Evolutionary conservation across 2,888 invertebrate genomes (phyloP), one percentile per base, ranked within the genome.

Genomic region (Cremastobaeus sp.): DNA sequence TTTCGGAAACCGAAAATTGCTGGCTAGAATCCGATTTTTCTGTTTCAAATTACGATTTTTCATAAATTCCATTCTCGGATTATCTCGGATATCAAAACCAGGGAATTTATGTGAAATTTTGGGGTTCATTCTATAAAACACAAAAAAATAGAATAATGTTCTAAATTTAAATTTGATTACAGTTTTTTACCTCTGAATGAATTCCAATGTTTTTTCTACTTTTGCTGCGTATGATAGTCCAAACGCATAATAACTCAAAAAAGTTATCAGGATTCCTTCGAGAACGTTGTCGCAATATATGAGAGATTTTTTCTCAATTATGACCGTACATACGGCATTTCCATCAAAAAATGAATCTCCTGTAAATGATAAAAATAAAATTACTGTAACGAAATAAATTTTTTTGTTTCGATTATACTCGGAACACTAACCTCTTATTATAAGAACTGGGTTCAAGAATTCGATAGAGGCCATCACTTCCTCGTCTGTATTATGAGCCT

Each of bases 151-250:
- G n/a, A n/a, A n/a, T n/a, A n/a, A n/a, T n/a, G n/a, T n/a, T n/a
- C n/a, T 32, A 32, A 8, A 32, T 32, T 6, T 32, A 32, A n/a
- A 32, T 6, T n/a, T 6, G n/a, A 32, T 32, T 32, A 32, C 32
- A 9, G 32, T 32, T n/a, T n/a, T 32, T 32, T 32, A 32, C 32
- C 6, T 32, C n/a, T 18, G 39, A 1, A 41, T 18, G n/a, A 41
- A 41, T 18, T 41, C 39, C 9, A 41, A 15, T 2, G 39, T 41
- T 18, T 41, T 41, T 41, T 41, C 18, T 9, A 18, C 15, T 17
- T 41, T 18, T 18, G 39, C 39, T 41, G 18, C 14, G n/a, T 41
- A 41, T 41, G 39, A 1, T 9, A 41, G 18, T 15, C 39, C 39
- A 41, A 18, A 18, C 5, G 15, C 39, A 18, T 41, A 41, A 18